Base-by-base conservation (phyloP, 2,113 vertebrate species). In the Ochotona curzoniae region DNA sequence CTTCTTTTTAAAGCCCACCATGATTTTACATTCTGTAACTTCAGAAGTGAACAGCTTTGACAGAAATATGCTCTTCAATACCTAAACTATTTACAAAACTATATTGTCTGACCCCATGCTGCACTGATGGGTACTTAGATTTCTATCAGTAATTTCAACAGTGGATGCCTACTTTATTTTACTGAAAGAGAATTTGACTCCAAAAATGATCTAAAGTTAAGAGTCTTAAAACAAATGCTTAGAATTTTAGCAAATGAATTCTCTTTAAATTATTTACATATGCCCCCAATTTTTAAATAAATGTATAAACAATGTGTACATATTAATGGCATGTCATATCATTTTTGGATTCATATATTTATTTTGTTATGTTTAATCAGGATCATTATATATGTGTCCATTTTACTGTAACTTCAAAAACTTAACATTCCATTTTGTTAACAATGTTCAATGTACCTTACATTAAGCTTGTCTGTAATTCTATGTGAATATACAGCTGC, bases 101-200 rank as follows among this genome's bases (percentile, higher is more conserved):
- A 14, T 4, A 32, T 69, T n/a, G 25, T 35, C 13, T 51, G 13
- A 11, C 28, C 2, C 7, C 73, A 21, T 0, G 1, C 0, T 60
- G 66, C 23, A 49, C 23, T 2, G 3, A 25, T 60, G 6, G 10
- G 12, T 1, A 14, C 44, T 86, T 70, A 83, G 8, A 3, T 71
- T 93, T 81, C 26, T 18, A 93, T 30, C 8, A 28, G 11, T 57
- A 32, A 85, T 63, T 82, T 94, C 21, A 84, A 82, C 20, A 23
- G 11, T 28, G 38, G 38, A 44, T 44, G 6, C 38, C 38, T 44
- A 44, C 38, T 44, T 6, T 44, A 44, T 44, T 44, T 6, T 44
- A 44, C 38, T 44, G 6, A 44, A 6, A 3, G 6, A 44, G 38
- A 44, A 47, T 89, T 79, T 83, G 70, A 47, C 8, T 66, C 89